Base-by-base conservation (phyloP, 2,797 vertebrate genomes). In the Chanos chanos region DNA sequence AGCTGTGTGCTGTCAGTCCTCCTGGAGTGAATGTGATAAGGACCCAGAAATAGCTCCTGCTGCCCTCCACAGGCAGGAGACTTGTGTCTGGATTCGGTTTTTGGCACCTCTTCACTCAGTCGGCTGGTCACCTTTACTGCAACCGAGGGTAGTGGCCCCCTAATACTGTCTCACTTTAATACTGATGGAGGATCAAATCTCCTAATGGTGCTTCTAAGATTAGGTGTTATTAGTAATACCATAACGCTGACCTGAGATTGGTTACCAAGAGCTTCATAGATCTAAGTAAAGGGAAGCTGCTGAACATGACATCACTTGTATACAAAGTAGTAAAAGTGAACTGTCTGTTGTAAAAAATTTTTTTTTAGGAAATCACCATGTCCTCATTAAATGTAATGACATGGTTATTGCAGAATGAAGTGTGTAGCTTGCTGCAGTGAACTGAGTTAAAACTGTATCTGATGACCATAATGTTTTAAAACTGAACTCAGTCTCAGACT, bases 31-130 rank as follows among this genome's bases (percentile, higher is more conserved):
- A 79, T 71, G 78, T 83, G 85, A 89, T 87, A 87, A 84, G 64
- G 74, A 53, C 61, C 83, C 70, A 70, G 70, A 87, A 89, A 90
- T 89, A 89, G 83, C 62, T 31, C 18, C 36, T 53, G 78, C 74
- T 67, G 72, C 56, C 41, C 69, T 71, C 48, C 57, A 3, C 25
- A 37, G 64, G 50, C 48, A 47, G 57, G 49, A 12, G 1, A 52
- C 56, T 66, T n/a, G 45, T 64, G 54, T 70, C 61, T 22, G 25
- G 52, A 47, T 25, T 53, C 24, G 36, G 16, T 76, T 45, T 67
- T 49, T 71, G 39, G 30, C 56, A 48, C 51, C 52, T 55, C 65
- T 73, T 36, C 27, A 28, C 58, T n/a, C 28, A 25, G 57, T 22
- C 57, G 57, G n/a, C n/a, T 40, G 22, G 53, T 16, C 56, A 43